Evolutionary conservation across 2,113 vertebrate genomes (phyloP), one percentile per base, ranked within the genome.

Genomic region (Lagenorhynchus albirostris): DNA sequence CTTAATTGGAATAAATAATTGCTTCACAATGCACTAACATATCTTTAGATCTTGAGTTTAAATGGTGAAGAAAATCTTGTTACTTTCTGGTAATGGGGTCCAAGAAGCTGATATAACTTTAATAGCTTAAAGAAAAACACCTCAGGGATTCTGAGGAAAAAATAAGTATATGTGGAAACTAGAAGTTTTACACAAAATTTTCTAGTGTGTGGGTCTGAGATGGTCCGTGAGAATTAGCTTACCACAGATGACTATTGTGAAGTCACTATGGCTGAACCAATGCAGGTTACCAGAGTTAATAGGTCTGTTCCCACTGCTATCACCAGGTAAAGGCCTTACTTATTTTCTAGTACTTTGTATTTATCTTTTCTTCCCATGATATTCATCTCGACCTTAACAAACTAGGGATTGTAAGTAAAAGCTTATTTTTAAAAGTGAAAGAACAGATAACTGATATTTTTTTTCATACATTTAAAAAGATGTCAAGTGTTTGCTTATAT

Each of bases 1-100:
- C 58, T 93, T 96, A 96, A 95, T 26, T 96, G 74, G 96, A 92
- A 97, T 83, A 97, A 95, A 58, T 97, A 96, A 96, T 82, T 87
- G 2, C 17, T 97, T 95, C 79, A 95, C 1, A 53, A 87, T 86
- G 90, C 50, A 50, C 3, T 74, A 97, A 29, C 13, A 36, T 74
- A 88, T 44, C 96, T 97, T 97, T 50, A 53, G 85, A 95, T 95
- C n/a, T 96, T 89, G 7, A 96, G 13, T 93, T 76, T 63, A 90
- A 95, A 97, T 97, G 58, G 60, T 97, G 94, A 77, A 92, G 74
- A 70, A 96, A 96, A 87, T 84, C 53, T 94, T 96, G 63, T 96
- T 98, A 80, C 50, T 81, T 88, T 62, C 80, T 87, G 41, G 7
- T 96, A 96, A 90, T 92, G 62, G 25, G 6, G 36, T 96, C 36